Base-by-base conservation (phyloP, 2,113 vertebrate species). In the Ptychochromis oligacanthus region DNA sequence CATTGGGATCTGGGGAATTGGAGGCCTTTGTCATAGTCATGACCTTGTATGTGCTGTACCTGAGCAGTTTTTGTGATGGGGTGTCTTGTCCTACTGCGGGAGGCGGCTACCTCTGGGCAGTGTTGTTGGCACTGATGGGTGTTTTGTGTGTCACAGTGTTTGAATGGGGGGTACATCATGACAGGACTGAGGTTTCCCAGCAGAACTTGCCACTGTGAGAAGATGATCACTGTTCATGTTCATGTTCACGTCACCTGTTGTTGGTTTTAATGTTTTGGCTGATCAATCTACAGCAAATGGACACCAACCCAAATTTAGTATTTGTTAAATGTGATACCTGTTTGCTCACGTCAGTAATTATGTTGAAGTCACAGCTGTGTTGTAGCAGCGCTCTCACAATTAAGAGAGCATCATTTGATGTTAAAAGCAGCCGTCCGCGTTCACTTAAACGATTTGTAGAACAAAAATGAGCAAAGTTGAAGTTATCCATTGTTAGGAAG, bases 101-200 rank as follows among this genome's bases (percentile, higher is more conserved):
- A 46, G 38, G 22, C 40, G 11, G 40, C 64, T 46, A 26, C 64
- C 64, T 67, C 46, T 11, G 38, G 43, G 38, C 64, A 11, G 8
- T 67, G 40, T 46, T 67, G 22, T 18, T 46, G 38, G 17, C 4
- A 18, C 18, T 18, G 15, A 15, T 0, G 58, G 28, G 26, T 0
- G 58, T 31, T 60, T 60, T 31, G 15, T 60, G 1, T 9, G n/a
- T 0, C 0, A 22, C 0, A 3, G 38, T 64, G 61, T 64, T 64
- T 64, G 36, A n/a, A 22, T 64, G 4, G 13, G 0, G 22, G n/a
- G 36, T 24, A 64, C 22, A 64, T 40, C 36, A 9, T 64, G 36
- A 40, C 2, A 7, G 40, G 61, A 0, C 61, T 4, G 2, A 46
- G 2, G 7, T 46, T 26, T 67, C 62, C 14, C 38, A 46, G 38